Conservation (phyloP, 2,797 vertebrate species). For the Chromobotia macracanthus region DNA sequence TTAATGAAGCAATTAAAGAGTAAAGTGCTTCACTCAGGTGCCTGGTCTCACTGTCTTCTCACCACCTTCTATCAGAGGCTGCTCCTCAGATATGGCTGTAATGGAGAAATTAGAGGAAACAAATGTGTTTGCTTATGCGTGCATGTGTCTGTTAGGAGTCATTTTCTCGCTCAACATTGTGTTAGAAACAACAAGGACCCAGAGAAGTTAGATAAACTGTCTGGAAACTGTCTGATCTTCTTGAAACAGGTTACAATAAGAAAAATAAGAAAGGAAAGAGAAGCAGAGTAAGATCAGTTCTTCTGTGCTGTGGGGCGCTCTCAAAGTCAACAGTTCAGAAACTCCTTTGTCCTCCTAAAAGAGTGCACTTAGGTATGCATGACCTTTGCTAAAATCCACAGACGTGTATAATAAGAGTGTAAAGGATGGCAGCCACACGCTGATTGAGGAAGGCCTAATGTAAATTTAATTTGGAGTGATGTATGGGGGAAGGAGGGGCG, state of each 20-base stretch:
- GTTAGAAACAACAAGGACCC: not conserved
- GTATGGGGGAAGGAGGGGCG: conserved; percentile 82
- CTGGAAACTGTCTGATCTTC: conserved; percentile 6
- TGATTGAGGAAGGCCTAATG: conserved; percentile 99
- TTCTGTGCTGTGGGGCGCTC: conserved; percentile 85
- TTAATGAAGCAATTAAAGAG: conserved; percentile 97
- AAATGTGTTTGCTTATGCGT: conserved; percentile 58
- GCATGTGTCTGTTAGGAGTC: conserved; percentile 11
- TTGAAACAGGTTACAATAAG: too few species aligned
- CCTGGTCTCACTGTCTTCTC: conserved; percentile 84
- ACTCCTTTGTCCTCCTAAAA: conserved; percentile 99
- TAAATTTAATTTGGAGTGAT: conserved; percentile 99
- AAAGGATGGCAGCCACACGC: conserved; percentile 98
- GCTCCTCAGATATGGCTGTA: conserved; percentile 93
- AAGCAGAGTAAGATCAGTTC: conserved; percentile 75
- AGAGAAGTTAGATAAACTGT: not conserved
- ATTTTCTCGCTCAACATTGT: not conserved
- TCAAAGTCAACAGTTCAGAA: conserved; percentile 99
- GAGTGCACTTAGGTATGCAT: conserved; percentile 99
- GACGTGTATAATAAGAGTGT: conserved; percentile 99
- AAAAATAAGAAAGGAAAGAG: conserved; percentile 54
- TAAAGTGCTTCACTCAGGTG: conserved; percentile 89
- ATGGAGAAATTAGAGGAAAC: conserved; percentile 82
- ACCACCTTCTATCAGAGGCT: conserved; percentile 89
- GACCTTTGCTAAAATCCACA: conserved; percentile 99